Percentiles rank a stretch among this genome's conserved stretches.
Evolutionary conservation across 2,113 vertebrate species (phyloP).

Genomic region (Falco punctatus): DNA sequence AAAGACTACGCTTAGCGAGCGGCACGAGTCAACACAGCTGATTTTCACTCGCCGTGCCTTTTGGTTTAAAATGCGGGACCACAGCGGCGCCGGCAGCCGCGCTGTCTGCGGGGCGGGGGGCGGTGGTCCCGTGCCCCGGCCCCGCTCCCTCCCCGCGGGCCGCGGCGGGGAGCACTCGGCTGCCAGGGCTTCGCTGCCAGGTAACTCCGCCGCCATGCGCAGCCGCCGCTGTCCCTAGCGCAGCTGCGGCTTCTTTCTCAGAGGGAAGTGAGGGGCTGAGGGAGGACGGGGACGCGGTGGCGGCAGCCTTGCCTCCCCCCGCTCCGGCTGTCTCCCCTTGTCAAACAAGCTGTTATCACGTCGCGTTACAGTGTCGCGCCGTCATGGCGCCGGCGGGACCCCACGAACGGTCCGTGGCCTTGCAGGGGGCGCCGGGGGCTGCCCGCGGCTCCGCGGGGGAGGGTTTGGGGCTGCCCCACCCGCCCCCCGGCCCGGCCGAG

Average conservation of each 20-base stretch:
- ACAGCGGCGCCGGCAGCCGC: accelerated
- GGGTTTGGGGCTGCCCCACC: not conserved
- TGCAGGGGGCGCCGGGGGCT: not conserved
- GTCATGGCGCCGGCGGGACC: not conserved
- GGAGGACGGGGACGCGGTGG: not conserved
- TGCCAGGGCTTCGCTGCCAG: accelerated
- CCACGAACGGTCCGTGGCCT: not conserved
- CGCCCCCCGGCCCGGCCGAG: too few species aligned
- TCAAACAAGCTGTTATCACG: not conserved
- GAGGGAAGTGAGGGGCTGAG: not conserved
- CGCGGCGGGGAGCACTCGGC: too few species aligned
- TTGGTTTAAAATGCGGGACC: not conserved
- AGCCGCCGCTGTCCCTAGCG: not conserved
- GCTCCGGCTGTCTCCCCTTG: not conserved
- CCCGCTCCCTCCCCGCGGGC: too few species aligned
- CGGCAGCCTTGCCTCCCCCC: not conserved
- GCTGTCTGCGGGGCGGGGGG: too few species aligned
- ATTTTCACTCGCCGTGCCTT: not conserved
- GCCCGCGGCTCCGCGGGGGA: not conserved
- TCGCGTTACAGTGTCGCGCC: not conserved
- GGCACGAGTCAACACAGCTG: not conserved
- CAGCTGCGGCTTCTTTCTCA: not conserved
- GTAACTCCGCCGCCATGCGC: accelerated
- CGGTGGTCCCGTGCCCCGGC: too few species aligned
- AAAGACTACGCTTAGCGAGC: not conserved